Conservation (phyloP, 1,140 invertebrate species). For the Brachionus rotundiformis region DNA sequence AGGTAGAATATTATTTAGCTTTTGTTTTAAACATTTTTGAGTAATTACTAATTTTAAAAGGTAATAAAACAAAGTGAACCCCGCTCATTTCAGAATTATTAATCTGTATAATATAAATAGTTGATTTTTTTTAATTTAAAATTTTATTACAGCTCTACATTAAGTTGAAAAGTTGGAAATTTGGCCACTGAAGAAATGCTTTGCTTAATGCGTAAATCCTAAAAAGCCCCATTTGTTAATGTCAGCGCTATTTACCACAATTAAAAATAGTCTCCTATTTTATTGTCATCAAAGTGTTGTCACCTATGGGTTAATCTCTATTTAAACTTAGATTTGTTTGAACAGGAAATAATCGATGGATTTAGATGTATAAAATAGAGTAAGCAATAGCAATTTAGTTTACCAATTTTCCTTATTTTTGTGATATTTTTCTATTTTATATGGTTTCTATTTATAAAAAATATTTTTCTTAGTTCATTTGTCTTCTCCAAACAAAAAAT, state of each 20-base stretch:
- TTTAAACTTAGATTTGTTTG: not conserved
- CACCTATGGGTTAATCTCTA: not conserved
- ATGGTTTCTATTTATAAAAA: not conserved
- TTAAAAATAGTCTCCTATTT: not conserved
- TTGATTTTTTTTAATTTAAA: conserved; percentile 4
- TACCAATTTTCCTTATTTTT: not conserved
- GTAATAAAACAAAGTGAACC: conserved; percentile 22
- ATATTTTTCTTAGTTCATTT: conserved; percentile 14
- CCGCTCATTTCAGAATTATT: not conserved
- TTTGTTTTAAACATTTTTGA: conserved; percentile 33
- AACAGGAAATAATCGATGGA: not conserved
- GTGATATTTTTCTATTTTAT: not conserved
- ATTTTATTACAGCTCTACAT: not conserved
- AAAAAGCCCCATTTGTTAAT: not conserved
- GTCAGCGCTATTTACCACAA: conserved; percentile 7
- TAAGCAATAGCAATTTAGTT: not conserved
- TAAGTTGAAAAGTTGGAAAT: too few species aligned
- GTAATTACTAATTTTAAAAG: conserved; percentile 44
- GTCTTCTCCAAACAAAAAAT: not conserved
- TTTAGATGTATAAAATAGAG: conserved; percentile 4
- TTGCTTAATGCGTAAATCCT: not conserved
- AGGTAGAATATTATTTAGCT: not conserved
- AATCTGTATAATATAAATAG: conserved; percentile 25
- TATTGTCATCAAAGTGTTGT: not conserved
- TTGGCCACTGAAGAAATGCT: not conserved